Percentiles rank a stretch among this genome's conserved stretches.
These are phyloP conservation scores for Lutraria lutraria DNA, from an alignment of 2,888 invertebrate genomes.

Conservation along the genomic window DNA sequence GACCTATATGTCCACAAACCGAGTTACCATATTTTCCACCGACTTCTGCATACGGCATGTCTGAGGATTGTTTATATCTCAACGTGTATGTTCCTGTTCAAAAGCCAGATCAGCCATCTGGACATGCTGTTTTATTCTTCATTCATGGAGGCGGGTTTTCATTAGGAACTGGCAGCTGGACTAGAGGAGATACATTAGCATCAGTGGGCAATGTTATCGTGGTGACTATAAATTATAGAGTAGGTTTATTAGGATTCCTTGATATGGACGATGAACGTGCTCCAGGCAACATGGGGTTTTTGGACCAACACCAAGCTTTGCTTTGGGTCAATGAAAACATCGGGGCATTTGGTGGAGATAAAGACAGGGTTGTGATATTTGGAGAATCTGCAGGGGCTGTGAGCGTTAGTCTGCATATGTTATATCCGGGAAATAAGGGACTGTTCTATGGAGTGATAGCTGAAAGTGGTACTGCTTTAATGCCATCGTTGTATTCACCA, in stretches of 20 bases:
- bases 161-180: slow-evolving; percentile 92
- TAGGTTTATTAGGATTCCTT: slow-evolving; percentile 96
- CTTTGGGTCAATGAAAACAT: slow-evolving; percentile 97
- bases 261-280: slow-evolving; percentile 92
- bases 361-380: slow-evolving; percentile 75
- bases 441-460: slow-evolving; percentile 78
- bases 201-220: slow-evolving; percentile 89
- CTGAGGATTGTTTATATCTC: slow-evolving; percentile 97
- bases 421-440: slow-evolving; percentile 74
- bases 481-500: neutral
- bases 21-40: neutral
- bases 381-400: slow-evolving; percentile 80
- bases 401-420: slow-evolving; percentile 71
- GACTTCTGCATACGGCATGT: neutral
- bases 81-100: slow-evolving; percentile 95
- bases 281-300: slow-evolving; percentile 95
- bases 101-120: slow-evolving; percentile 20
- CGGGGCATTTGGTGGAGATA: slow-evolving; percentile 79
- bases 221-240: slow-evolving; percentile 97
- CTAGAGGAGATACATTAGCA: slow-evolving; percentile 17
- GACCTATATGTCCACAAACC: slow-evolving; percentile 22
- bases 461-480: slow-evolving; percentile 70
- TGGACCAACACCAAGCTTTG: slow-evolving; percentile 97
- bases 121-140: slow-evolving; percentile 93
- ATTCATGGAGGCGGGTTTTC: slow-evolving; percentile 97